A percentile compares a stretch with the other conserved stretches of the same genome.
These are phyloP conservation scores for Gerris buenoi DNA, from an alignment of 1,140 invertebrate genomes.

Conservation along the genomic window DNA sequence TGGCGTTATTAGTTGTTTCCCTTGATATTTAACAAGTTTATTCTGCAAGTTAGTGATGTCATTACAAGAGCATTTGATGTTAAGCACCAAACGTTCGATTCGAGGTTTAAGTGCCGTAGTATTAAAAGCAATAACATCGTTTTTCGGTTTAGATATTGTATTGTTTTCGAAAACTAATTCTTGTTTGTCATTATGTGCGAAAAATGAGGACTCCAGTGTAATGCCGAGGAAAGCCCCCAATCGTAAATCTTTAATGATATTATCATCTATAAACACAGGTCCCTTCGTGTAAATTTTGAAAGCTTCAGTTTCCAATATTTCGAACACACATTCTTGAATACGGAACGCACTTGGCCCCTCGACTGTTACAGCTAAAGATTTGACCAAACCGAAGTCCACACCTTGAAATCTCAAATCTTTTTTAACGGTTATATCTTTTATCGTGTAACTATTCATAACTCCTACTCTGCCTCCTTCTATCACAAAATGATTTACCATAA, in stretches of 20 bases:
- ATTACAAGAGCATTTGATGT: conserved; percentile 41
- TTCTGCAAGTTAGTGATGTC: conserved; percentile 31
- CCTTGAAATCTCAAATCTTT: conserved; percentile 39
- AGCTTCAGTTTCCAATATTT: conserved; percentile 42
- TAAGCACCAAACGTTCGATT: conserved; percentile 41
- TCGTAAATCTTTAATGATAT: conserved; percentile 38
- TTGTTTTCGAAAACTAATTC: conserved; percentile 50
- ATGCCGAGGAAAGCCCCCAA: conserved; percentile 45
- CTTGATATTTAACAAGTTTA: conserved; percentile 31
- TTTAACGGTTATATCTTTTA: conserved; percentile 54
- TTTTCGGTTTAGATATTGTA: conserved; percentile 37
- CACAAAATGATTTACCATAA: conserved; percentile 37
- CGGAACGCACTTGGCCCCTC: conserved; percentile 38
- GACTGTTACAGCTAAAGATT: conserved; percentile 40
- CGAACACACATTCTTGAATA: conserved; percentile 44
- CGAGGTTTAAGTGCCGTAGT: conserved; percentile 34
- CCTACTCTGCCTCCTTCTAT: conserved; percentile 37
- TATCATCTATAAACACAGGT: conserved; percentile 46
- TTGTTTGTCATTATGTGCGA: conserved; percentile 25
- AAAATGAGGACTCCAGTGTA: conserved; percentile 29
- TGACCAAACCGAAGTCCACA: conserved; percentile 30
- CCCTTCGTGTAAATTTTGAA: conserved; percentile 45
- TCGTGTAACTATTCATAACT: conserved; percentile 44
- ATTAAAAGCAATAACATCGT: conserved; percentile 42
- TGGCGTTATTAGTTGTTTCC: conserved; percentile 20